Evolutionary conservation across 30 jellyfish, hydroid and myxozoan species (phyloP).

Genomic region (Mastigias papua): DNA sequence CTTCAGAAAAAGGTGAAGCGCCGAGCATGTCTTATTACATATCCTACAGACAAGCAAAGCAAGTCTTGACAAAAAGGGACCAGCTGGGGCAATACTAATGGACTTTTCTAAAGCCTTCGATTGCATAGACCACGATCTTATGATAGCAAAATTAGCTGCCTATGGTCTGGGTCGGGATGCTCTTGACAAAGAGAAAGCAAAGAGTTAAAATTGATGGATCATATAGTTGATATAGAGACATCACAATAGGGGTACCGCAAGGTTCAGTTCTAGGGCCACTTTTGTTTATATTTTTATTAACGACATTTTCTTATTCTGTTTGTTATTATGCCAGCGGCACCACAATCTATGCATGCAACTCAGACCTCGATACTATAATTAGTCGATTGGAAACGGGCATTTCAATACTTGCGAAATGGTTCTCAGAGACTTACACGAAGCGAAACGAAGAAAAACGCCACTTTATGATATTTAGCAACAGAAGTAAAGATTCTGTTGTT

Average conservation of each 20-base stretch:
- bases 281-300: neutral
- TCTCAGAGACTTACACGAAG: neutral
- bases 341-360: slow-evolving; percentile 13
- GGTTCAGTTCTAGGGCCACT: neutral
- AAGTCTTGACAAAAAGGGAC: slow-evolving; percentile 11
- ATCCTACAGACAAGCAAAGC: slow-evolving; percentile 2
- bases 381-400: neutral
- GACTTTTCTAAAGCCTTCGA: too few species aligned
- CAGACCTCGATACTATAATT: neutral
- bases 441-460: neutral
- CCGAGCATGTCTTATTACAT: slow-evolving; percentile 2
- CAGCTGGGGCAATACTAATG: slow-evolving; percentile 20
- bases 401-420: neutral
- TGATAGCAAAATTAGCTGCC: too few species aligned
- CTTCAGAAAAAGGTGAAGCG: neutral
- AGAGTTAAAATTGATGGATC: neutral
- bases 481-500: neutral
- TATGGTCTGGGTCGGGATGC: too few species aligned
- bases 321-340: slow-evolving; percentile 17
- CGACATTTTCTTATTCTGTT: neutral
- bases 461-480: slow-evolving; percentile 5
- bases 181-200: neutral
- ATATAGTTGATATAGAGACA: neutral
- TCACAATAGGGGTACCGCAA: neutral
- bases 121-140: slow-evolving; percentile 1